Percentiles rank a stretch among this genome's conserved stretches.
phyloP scores from a whole-genome alignment of 2,113 vertebrate species.

The Mastomys natalensis region DNA sequence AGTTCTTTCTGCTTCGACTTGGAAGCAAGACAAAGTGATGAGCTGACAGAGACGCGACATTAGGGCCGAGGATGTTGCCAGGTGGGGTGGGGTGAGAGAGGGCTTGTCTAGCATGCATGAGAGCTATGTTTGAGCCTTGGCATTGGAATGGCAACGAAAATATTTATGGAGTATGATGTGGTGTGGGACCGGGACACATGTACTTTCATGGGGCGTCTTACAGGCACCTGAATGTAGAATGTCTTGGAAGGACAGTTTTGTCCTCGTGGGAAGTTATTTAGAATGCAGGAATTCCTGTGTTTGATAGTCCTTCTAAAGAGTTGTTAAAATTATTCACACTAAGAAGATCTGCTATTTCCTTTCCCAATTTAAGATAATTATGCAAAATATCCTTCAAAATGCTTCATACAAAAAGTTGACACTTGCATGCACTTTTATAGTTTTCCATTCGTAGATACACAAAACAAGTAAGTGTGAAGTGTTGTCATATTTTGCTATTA shows the following conservation, averaged over 20 bases:
- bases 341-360: conserved; percentile 49
- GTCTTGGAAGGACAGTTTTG: background rate
- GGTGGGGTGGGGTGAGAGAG: background rate
- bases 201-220: background rate
- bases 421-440: conserved; percentile 50
- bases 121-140: background rate
- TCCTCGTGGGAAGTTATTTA: conserved; percentile 28
- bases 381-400: conserved; percentile 75
- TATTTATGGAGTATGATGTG: background rate
- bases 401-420: conserved; percentile 56
- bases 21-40: background rate
- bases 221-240: background rate
- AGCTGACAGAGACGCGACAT: background rate
- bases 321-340: conserved; percentile 67
- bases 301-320: conserved; percentile 64
- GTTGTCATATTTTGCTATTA: conserved; percentile 29
- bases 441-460: conserved; percentile 42
- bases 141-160: background rate
- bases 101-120: background rate
- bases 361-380: conserved; percentile 71
- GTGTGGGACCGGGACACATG: background rate
- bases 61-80: too few relatives aligned
- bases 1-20: background rate
- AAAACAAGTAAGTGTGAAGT: conserved; percentile 61
- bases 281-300: conserved; percentile 50